Evolutionary conservation across 2,888 invertebrate genomes (phyloP), one percentile per base, ranked within the genome.

Genomic region (Cancer borealis): DNA sequence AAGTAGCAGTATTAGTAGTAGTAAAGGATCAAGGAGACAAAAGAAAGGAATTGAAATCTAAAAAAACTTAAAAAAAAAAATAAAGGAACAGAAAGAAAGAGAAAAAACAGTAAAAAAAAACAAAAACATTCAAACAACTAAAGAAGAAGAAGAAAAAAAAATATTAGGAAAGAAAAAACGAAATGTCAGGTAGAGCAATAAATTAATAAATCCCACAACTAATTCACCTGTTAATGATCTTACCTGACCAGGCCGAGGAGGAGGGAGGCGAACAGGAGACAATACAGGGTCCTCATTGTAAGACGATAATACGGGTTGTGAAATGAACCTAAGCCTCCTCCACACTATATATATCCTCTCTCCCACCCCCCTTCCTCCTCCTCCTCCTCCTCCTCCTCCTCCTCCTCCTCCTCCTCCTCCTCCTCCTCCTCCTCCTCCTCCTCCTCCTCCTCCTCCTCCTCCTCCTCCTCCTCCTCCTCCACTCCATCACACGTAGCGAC

Each of bases 401-500:
- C 26, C 47, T 88, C 17, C 14, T 88, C 88, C 46, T 88, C 45
- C 88, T 88, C 17, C 14, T 66, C 66, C 66, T 17, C n/a, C 66
- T 66, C 5, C n/a, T 66, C 5, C n/a, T 66, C n/a, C n/a, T 66
- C 17, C 0, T 3, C n/a, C n/a, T 12, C 3, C 21, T 66, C 17
- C 66, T 17, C 66, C 66, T 66, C 66, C 17, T 12, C 17, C 66
- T 66, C 66, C 66, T 17, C 66, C 66, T 66, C 66, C 66, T 88
- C 88, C 26, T 88, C 88, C 45, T 88, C 88, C 88, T 88, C 88
- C 88, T 88, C 88, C 88, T 88, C 88, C 88, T 88, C 88, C 45
- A 46, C 87, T 39, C 30, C 87, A 4, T 87, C 87, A 21, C 30
- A 21, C 45, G 26, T 0, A 30, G 30, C 45, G 45, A 26, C 49